Base-by-base conservation (phyloP, 2,797 vertebrate species). In the Spheniscus humboldti region DNA sequence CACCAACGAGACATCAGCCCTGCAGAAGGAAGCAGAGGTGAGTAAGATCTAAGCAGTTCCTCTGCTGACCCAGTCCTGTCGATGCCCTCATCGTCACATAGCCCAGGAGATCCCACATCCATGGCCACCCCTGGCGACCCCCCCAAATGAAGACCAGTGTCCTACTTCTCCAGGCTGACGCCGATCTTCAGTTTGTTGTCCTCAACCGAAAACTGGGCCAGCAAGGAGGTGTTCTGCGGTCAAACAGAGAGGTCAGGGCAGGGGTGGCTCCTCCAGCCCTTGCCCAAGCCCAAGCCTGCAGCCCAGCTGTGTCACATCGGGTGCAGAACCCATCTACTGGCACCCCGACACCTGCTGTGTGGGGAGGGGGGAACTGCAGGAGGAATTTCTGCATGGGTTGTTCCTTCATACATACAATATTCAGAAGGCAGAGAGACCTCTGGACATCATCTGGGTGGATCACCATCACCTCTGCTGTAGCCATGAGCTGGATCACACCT, bases 181-280 rank as follows among this genome's bases (percentile, higher is more conserved):
- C 79, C 16, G 1, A 97, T 97, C 97, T 97, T 97, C 77, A 98
- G 96, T 22, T 98, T 97, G 55, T 98, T 96, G 9, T 76, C 94
- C 47, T 93, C 31, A 11, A 97, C 97, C 2, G 97, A 96, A 74
- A 98, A 98, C 9, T 23, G 91, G 66, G 97, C 97, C 92, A 96
- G 20, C 67, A 98, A 90, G 9, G 94, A 95, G 3, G 94, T 22
- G 12, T 98, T 92, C 97, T 98, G 66, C 0, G 13, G 53, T 9
- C 53, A 88, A 66, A 62, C 3, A 66, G 89, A 72, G 78, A 41
- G 35, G 18, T 2, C 48, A 53, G 63, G 39, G 39, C 52, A 12
- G 50, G 31, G 55, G 31, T 30, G 47, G 45, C 57, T 81, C 28
- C 41, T 30, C 43, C 64, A 60, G 59, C 39, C 33, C 43, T 10